These are phyloP conservation scores for Rhyacichthys aspro DNA, from an alignment of 2,797 vertebrate species.

Conservation along the genomic window DNA sequence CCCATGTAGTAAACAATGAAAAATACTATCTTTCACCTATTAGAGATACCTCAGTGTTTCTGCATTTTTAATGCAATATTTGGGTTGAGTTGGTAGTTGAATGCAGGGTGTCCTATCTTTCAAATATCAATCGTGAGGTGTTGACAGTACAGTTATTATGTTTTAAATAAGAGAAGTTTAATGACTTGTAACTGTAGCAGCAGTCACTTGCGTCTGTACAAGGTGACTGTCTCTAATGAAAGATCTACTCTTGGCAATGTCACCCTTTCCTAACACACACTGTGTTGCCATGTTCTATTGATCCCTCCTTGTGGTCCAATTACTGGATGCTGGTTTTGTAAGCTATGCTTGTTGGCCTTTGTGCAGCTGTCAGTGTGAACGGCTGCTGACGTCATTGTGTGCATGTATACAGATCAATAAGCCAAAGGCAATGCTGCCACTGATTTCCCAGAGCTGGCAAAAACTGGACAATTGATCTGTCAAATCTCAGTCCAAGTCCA, in stretches of 20 bases:
- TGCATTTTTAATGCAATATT: no score
- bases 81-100: no score
- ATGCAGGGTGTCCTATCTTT: no score
- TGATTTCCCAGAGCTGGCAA: slow-evolving; percentile 38
- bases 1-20: no score
- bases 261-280: slow-evolving; percentile 14
- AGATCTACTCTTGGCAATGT: slow-evolving; percentile 32
- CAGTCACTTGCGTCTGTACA: slow-evolving; percentile 10
- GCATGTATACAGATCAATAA: slow-evolving; percentile 56
- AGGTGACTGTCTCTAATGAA: slow-evolving; percentile 26
- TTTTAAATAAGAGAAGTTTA: no score
- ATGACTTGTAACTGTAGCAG: not conserved
- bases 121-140: no score
- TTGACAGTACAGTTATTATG: no score
- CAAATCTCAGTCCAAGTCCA: slow-evolving; percentile 35
- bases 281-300: slow-evolving; percentile 39
- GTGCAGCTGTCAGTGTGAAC: slow-evolving; percentile 45
- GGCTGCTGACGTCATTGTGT: slow-evolving; percentile 53
- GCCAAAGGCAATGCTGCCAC: slow-evolving; percentile 46
- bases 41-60: no score
- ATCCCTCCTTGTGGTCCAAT: slow-evolving; percentile 39
- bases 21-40: no score
- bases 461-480: slow-evolving; percentile 51
- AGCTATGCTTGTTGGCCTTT: slow-evolving; percentile 47
- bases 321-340: slow-evolving; percentile 47